phyloP scores from a whole-genome alignment of 2,888 invertebrate species.

The Eubasilissa splendida region DNA sequence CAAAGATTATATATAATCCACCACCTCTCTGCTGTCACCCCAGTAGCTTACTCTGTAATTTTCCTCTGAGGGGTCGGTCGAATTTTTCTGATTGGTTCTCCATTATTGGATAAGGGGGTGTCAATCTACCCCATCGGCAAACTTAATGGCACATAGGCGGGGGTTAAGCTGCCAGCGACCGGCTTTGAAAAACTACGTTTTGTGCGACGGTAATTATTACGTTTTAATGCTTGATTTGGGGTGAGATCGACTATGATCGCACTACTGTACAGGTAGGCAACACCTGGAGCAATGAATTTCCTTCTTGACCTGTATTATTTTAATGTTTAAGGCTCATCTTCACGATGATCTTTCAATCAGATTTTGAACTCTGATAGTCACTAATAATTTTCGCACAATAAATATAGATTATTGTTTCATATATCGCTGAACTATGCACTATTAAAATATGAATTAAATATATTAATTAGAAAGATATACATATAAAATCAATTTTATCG shows the following conservation, averaged over 20 bases:
- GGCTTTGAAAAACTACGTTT: conserved; percentile 8
- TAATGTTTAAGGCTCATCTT: too few relatives aligned
- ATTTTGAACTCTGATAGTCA: too few relatives aligned
- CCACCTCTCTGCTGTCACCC: neutral
- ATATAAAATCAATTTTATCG: too few relatives aligned
- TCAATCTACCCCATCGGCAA: conserved; percentile 45
- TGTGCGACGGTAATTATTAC: neutral
- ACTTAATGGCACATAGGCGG: conserved; percentile 28
- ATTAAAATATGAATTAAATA: too few relatives aligned
- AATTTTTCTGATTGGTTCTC: conserved; percentile 58
- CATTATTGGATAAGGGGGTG: conserved; percentile 58
- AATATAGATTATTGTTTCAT: too few relatives aligned
- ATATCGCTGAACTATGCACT: too few relatives aligned
- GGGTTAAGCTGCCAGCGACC: neutral
- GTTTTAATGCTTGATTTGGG: neutral
- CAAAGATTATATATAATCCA: conserved; percentile 10
- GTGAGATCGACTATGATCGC: neutral
- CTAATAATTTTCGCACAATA: too few relatives aligned
- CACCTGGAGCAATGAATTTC: too few relatives aligned
- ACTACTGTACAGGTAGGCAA: too few relatives aligned
- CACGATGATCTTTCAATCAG: too few relatives aligned
- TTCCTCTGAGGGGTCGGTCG: conserved; percentile 36
- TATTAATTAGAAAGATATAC: too few relatives aligned
- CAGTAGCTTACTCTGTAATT: conserved; percentile 35
- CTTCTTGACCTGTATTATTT: too few relatives aligned